Evolutionary conservation across 2,797 vertebrate species (phyloP).

Genomic region (Kryptopterus vitreolus): DNA sequence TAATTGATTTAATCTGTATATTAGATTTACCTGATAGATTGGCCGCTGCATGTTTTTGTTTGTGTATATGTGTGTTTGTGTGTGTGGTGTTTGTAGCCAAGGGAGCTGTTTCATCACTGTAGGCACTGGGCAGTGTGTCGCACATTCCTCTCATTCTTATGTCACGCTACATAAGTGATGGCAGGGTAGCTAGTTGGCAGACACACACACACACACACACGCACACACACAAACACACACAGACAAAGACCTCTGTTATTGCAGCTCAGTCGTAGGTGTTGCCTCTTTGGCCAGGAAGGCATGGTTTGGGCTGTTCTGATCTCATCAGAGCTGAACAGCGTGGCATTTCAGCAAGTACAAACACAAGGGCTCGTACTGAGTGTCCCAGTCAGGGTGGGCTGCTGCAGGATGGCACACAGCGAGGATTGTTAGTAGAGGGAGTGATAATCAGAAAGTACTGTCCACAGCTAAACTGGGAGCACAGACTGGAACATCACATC

Average conservation of each 20-base stretch:
- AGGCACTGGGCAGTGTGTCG: constrained; percentile 36
- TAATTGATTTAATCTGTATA: neutral
- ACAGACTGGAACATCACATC: constrained; percentile 55
- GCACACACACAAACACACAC: neutral
- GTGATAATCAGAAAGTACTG: constrained; percentile 25
- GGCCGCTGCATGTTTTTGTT: neutral
- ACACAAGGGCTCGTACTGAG: constrained; percentile 39
- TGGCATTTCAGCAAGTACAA: constrained; percentile 48
- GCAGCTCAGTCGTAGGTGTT: constrained; percentile 65
- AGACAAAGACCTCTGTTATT: constrained; percentile 60
- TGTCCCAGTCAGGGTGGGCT: constrained; percentile 30
- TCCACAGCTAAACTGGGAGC: constrained; percentile 15
- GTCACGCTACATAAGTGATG: constrained; percentile 43
- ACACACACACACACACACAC: constrained; percentile 6
- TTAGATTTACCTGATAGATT: neutral
- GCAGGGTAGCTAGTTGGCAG: constrained; percentile 17
- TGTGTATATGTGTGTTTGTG: neutral
- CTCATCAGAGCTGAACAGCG: constrained; percentile 47
- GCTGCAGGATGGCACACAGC: constrained; percentile 24
- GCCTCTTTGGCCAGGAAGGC: constrained; percentile 61
- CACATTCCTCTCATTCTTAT: constrained; percentile 48
- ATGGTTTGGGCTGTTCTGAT: constrained; percentile 45
- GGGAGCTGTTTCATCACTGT: constrained; percentile 60
- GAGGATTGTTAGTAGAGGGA: constrained; percentile 40
- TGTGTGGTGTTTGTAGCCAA: constrained; percentile 5